These are phyloP conservation scores for Oxycera nigricornis DNA, from an alignment of 2,888 invertebrate genomes.

Conservation along the genomic window DNA sequence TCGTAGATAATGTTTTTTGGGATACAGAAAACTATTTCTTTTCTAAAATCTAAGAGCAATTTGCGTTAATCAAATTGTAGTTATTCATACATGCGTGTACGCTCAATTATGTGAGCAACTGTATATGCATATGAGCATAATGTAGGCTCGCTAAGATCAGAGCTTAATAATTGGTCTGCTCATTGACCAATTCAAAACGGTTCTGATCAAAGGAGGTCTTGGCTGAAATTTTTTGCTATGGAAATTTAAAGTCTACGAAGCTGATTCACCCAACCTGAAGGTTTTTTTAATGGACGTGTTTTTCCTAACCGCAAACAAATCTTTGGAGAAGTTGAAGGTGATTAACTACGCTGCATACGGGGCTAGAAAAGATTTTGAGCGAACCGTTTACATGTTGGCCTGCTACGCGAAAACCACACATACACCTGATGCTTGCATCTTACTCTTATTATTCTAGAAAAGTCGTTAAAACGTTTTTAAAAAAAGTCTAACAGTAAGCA, in stretches of 20 bases:
- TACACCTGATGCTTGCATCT: too few relatives aligned
- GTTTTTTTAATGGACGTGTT: background rate
- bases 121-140: too few relatives aligned
- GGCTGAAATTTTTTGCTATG: background rate
- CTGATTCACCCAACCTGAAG: background rate
- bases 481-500: background rate
- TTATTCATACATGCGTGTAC: too few relatives aligned
- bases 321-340: background rate
- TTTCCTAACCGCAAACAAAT: background rate
- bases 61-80: too few relatives aligned
- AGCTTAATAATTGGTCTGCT: background rate
- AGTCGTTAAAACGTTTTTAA: background rate
- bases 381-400: too few relatives aligned
- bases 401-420: too few relatives aligned
- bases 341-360: background rate
- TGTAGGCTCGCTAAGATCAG: too few relatives aligned
- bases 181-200: background rate
- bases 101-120: too few relatives aligned
- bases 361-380: background rate
- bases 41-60: too few relatives aligned
- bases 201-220: background rate
- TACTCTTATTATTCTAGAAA: background rate
- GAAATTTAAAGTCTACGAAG: background rate
- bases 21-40: too few relatives aligned
- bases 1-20: too few relatives aligned